A percentile compares a stretch with the other conserved stretches of the same genome.
phyloP scores from a whole-genome alignment of 2,888 invertebrate genomes.

The Agrilus cyanescens region DNA sequence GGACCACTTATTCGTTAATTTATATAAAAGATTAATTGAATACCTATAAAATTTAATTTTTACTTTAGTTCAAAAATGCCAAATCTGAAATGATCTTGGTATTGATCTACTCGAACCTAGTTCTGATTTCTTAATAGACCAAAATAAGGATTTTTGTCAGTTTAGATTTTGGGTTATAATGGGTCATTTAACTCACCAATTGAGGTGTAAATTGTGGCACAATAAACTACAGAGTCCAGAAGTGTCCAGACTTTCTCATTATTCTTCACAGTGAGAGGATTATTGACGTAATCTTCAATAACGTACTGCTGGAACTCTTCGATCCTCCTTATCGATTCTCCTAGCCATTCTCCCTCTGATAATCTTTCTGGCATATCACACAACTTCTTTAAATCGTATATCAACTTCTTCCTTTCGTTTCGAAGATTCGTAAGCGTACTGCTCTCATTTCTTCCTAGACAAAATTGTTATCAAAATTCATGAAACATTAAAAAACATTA shows the following conservation, averaged over 20 bases:
- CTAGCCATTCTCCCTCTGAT: slow-evolving; percentile 38
- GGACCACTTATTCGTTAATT: no score
- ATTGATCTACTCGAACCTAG: no score
- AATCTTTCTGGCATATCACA: slow-evolving; percentile 24
- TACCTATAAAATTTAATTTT: no score
- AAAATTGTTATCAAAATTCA: no score
- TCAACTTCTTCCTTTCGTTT: slow-evolving; percentile 12
- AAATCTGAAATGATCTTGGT: no score
- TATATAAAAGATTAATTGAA: no score
- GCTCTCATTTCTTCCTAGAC: slow-evolving; percentile 23
- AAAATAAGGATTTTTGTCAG: no score
- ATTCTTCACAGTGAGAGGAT: slow-evolving; percentile 25
- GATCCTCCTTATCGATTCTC: slow-evolving; percentile 37
- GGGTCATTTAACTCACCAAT: slow-evolving; percentile 68
- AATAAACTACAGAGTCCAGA: slow-evolving; percentile 78
- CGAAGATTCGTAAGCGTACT: slow-evolving; percentile 18
- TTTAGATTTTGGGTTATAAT: no score
- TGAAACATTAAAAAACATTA: no score
- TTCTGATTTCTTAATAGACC: no score
- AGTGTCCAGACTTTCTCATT: slow-evolving; percentile 60
- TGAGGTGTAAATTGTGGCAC: slow-evolving; percentile 80
- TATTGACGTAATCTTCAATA: slow-evolving; percentile 23
- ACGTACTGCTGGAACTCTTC: slow-evolving; percentile 43
- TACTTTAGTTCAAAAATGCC: no score
- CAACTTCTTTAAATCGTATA: slow-evolving; percentile 24